These are phyloP conservation scores for Vulpes vulpes DNA, from an alignment of 2,113 vertebrate species.

Conservation along the genomic window DNA sequence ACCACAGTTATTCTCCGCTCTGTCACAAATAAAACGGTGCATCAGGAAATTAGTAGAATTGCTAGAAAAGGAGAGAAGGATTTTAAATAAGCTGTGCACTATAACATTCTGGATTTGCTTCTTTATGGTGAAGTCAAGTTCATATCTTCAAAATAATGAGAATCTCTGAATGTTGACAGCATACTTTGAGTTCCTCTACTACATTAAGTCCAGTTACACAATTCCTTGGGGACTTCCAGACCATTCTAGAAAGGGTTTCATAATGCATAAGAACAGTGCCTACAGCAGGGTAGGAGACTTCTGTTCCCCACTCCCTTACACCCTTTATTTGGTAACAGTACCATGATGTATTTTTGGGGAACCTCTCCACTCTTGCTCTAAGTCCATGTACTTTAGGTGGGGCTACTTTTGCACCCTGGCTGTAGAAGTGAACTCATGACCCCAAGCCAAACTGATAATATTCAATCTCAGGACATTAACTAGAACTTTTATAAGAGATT, in stretches of 20 bases:
- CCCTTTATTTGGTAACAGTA: not conserved
- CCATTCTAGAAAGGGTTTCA: not conserved
- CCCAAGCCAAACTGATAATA: not conserved
- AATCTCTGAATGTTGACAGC: not conserved
- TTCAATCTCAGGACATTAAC: not conserved
- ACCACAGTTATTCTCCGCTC: not conserved
- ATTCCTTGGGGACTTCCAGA: not conserved
- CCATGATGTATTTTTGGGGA: not conserved
- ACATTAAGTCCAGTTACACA: not conserved
- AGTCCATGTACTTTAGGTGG: not conserved
- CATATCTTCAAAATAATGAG: not conserved
- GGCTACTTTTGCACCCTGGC: not conserved
- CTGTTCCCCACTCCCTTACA: not conserved
- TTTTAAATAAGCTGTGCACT: not conserved
- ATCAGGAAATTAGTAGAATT: not conserved
- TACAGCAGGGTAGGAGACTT: not conserved
- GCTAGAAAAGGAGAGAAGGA: not conserved
- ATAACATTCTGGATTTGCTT: not conserved
- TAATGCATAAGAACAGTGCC: not conserved
- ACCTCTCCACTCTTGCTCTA: not conserved
- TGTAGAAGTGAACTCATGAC: not conserved
- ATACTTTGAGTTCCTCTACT: not conserved
- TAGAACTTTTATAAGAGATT: not conserved
- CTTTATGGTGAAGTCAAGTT: not conserved
- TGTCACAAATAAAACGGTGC: not conserved